phyloP scores from a whole-genome alignment of 2,888 invertebrate genomes.

The Loripinus fragilis region DNA sequence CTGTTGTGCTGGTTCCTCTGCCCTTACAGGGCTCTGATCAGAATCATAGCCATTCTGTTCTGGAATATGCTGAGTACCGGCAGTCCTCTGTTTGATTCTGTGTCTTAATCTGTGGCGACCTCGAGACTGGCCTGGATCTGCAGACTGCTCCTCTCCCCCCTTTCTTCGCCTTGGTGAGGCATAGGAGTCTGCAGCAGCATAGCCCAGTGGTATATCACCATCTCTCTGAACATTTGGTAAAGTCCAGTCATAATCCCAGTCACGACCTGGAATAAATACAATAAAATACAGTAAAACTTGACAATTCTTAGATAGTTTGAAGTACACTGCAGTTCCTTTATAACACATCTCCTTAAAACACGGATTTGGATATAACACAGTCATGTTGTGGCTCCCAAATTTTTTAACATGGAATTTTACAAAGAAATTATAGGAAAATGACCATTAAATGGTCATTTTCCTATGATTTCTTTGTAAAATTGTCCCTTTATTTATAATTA shows the following conservation, averaged over 20 bases:
- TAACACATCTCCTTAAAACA: too few relatives aligned
- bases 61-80: conserved; percentile 48
- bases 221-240: conserved; percentile 68
- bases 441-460: too few relatives aligned
- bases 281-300: too few relatives aligned
- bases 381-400: too few relatives aligned
- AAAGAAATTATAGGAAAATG: too few relatives aligned
- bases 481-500: too few relatives aligned
- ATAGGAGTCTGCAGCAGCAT: conserved; percentile 77
- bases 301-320: too few relatives aligned
- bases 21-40: conserved; percentile 61
- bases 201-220: conserved; percentile 74
- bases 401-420: too few relatives aligned
- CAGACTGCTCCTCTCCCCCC: conserved; percentile 3
- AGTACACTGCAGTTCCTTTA: too few relatives aligned
- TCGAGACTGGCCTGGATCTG: conserved; percentile 36
- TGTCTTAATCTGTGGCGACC: conserved; percentile 41
- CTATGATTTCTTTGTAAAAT: too few relatives aligned
- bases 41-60: conserved; percentile 63
- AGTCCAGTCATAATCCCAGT: conserved; percentile 75
- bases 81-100: conserved; percentile 42
- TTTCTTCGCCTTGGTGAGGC: conserved; percentile 49
- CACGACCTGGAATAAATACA: conserved; percentile 48
- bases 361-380: too few relatives aligned
- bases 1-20: conserved; percentile 38